A percentile compares a stretch with the other conserved stretches of the same genome.
phyloP scores from a whole-genome alignment of 2,113 vertebrate species.

The Hoplias malabaricus region DNA sequence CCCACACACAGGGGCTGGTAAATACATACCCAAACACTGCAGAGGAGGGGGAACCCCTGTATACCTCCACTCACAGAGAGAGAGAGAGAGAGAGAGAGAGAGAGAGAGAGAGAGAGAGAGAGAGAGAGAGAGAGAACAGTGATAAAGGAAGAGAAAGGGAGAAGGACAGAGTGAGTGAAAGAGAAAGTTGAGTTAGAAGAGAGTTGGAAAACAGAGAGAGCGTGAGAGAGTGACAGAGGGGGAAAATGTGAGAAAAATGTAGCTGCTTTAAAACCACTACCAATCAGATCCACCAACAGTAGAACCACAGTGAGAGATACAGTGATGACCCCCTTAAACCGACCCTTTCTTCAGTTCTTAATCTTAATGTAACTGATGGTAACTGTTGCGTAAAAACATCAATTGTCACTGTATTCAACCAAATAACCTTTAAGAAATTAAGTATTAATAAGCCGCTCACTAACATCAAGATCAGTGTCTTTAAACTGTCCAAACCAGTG shows the following conservation, averaged over 20 bases:
- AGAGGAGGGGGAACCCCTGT: conserved; percentile 32
- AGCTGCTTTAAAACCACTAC: too few relatives aligned
- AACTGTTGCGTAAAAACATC: too few relatives aligned
- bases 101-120: neutral
- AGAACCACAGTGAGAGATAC: too few relatives aligned
- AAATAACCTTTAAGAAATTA: too few relatives aligned
- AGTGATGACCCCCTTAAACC: too few relatives aligned
- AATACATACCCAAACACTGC: conserved; percentile 78
- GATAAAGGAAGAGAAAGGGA: neutral
- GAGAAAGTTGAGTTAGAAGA: neutral
- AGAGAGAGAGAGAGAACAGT: neutral
- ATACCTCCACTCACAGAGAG: conserved; percentile 4
- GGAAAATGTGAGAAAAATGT: neutral
- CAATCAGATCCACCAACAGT: too few relatives aligned
- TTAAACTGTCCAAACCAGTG: too few relatives aligned
- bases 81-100: conserved; percentile 1
- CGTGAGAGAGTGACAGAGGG: neutral
- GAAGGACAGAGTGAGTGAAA: neutral
- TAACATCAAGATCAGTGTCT: too few relatives aligned
- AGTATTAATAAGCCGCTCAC: too few relatives aligned
- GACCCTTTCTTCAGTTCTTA: too few relatives aligned
- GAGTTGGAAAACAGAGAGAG: neutral
- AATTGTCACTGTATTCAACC: too few relatives aligned
- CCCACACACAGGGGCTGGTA: conserved; percentile 77
- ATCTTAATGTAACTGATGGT: too few relatives aligned